Base-by-base conservation (phyloP, 2,113 vertebrate species). In the Typhlomys cinereus region DNA sequence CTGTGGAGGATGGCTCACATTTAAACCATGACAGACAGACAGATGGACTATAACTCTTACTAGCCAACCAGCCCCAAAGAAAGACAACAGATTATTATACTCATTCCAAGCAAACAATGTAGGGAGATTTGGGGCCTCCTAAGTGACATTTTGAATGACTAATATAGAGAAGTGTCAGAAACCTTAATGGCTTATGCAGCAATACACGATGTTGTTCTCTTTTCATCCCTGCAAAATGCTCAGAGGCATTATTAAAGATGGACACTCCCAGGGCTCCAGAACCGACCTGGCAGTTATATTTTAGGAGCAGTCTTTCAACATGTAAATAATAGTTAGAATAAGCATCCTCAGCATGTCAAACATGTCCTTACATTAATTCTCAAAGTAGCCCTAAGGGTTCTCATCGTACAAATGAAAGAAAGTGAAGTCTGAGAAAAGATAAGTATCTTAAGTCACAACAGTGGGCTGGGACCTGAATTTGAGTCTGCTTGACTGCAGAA, bases 51-150 rank as follows among this genome's bases (percentile, higher is more conserved):
- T 67, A 57, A 52, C 2, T 48, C 61, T 90, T 92, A 80, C 17
- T 62, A 93, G 50, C 41, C 84, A 90, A 76, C 9, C 81, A 88
- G 91, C 52, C 27, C 41, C 81, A 92, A 95, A 17, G 34, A 15
- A 64, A n/a, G 89, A 71, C 67, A 95, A 88, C 48, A 78, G 74
- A 2, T 0, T 57, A 93, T 78, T 91, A 46, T 0, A 52, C 2
- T 46, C 10, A n/a, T 94, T 73, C 39, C 46, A 87, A 62, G 18
- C 36, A 94, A 31, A 86, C 39, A 27, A 79, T 34, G 36, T 75
- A 78, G 59, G 31, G n/a, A 0, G 20, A 41, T 90, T 1, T n/a
- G 5, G 54, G 0, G 6, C 2, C 1, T 52, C n/a, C n/a, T n/a
- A n/a, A n/a, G 73, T 83, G 89, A 52, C 31, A 61, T 73, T 71